Evolutionary conservation across 2,888 invertebrate species (phyloP), one percentile per base, ranked within the genome.

Genomic region (Ganaspis brasiliensis): DNA sequence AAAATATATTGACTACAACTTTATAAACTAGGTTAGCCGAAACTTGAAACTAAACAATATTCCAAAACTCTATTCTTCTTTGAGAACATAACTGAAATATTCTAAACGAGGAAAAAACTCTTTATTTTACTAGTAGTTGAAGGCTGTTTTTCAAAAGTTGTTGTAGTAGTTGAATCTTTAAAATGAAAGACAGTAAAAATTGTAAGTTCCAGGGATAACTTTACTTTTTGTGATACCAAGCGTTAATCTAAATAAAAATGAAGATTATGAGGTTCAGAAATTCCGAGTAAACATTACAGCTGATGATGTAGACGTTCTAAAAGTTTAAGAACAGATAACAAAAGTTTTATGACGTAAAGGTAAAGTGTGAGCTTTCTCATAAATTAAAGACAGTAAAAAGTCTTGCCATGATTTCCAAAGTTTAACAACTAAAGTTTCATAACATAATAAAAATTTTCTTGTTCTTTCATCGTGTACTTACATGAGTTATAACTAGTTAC

Each of bases 301-400:
- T 45, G 67, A 67, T 67, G 67, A 26, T 67, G 67, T 67, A 67
- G 67, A 67, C 67, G 45, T n/a, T 67, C 67, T 67, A 67, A 67
- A 67, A 67, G 67, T 67, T 67, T 67, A 67, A 45, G 67, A 67
- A 67, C 67, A 67, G 40, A 67, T 67, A 67, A 67, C 45, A 67
- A 67, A 67, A 67, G 67, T 67, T 67, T 67, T 40, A 67, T 67
- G 45, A 67, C 67, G 67, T 67, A 45, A 45, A 67, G 67, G 67
- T 24, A 67, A 67, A 67, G 67, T 67, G 67, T 67, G 67, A 67
- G 67, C 67, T 67, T 67, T 16, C 67, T 45, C 45, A 40, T 67
- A 67, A 67, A 67, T 67, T 67, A 67, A 45, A 45, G 45, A 40
- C n/a, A 40, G 45, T 26, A 67, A 45, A 67, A 67, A 45, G 67